phyloP scores from a whole-genome alignment of 2,113 vertebrate species.

The Galeopterus variegatus region DNA sequence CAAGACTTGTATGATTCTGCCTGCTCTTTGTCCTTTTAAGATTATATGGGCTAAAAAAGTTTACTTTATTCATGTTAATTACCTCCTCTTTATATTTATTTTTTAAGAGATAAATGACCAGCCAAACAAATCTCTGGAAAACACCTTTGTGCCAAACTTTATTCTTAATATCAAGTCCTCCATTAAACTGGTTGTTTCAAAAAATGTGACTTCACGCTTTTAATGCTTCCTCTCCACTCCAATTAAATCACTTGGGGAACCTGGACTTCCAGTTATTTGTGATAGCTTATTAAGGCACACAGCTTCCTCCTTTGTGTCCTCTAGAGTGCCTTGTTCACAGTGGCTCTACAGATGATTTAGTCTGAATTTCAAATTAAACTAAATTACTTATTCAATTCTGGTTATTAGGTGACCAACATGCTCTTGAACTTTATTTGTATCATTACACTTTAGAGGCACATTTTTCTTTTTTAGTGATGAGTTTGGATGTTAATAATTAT shows the following conservation, averaged over 20 bases:
- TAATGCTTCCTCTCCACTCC: not conserved
- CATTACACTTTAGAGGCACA: not conserved
- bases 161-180: not conserved
- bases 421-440: constrained; percentile 54
- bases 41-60: not conserved
- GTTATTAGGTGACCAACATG: not conserved
- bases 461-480: not conserved
- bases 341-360: not conserved
- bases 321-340: not conserved
- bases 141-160: not conserved
- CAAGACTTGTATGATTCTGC: not conserved
- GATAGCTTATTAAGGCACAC: not conserved
- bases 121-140: not conserved
- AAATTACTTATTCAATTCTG: not conserved
- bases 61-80: not conserved
- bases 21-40: not conserved
- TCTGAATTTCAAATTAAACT: constrained; percentile 60
- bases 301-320: not conserved
- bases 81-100: not conserved
- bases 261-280: not conserved
- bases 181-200: not conserved
- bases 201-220: not conserved
- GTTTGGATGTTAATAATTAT: constrained; percentile 51
- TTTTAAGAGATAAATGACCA: constrained; percentile 40
- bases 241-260: not conserved